phyloP scores from a whole-genome alignment of 2,797 vertebrate species.

The Oreortyx pictus region DNA sequence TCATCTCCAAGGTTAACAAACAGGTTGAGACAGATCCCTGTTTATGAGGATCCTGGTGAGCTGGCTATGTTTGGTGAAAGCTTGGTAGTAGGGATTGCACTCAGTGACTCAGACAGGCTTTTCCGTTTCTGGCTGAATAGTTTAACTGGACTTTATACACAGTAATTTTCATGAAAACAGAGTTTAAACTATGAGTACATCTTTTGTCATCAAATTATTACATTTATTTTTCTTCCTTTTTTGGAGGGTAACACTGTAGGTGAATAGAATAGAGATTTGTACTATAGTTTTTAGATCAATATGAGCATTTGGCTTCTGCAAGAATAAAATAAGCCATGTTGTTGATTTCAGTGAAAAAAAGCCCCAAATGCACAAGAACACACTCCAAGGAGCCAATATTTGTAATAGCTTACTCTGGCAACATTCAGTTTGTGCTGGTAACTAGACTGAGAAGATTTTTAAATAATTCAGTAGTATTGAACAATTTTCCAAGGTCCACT shows the following conservation, averaged over 20 bases:
- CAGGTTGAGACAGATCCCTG: neutral
- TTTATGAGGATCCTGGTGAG: neutral
- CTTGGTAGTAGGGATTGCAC: neutral
- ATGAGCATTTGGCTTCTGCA: neutral
- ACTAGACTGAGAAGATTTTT: neutral
- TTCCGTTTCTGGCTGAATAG: neutral
- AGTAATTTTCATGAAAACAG: neutral
- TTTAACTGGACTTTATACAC: neutral
- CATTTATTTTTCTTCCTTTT: rapidly evolving
- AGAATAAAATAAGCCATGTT: neutral
- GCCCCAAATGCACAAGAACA: neutral
- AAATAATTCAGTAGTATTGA: neutral
- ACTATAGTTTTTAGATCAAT: neutral
- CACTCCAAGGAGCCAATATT: neutral
- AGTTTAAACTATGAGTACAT: neutral
- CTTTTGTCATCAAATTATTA: neutral
- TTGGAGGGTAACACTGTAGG: neutral
- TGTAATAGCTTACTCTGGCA: neutral
- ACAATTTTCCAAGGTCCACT: neutral
- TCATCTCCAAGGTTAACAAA: neutral
- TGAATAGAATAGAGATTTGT: neutral
- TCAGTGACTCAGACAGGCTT: neutral
- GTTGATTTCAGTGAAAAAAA: neutral
- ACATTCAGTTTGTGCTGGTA: neutral
- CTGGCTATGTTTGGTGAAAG: neutral